A percentile compares a stretch with the other conserved stretches of the same genome.
Conservation (phyloP, 2,797 vertebrate species). For the Hylomyscus alleni region DNA sequence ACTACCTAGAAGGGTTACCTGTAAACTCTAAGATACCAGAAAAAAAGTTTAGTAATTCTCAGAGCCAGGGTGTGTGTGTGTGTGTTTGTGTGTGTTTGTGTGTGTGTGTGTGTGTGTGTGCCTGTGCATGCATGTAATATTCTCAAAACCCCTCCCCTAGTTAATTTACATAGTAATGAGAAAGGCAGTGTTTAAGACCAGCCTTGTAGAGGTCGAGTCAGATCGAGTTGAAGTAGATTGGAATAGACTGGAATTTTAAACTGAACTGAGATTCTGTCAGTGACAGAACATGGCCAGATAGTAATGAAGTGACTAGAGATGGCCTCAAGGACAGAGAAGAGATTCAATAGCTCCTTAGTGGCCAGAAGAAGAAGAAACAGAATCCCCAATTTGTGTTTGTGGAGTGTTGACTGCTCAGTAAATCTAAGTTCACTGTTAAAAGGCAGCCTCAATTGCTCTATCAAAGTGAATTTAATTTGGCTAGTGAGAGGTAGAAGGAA, state of each 20-base stretch:
- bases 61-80: neutral
- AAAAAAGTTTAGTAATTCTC: constrained; percentile 1
- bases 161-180: neutral
- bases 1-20: neutral
- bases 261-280: neutral
- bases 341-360: neutral
- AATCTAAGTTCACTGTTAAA: neutral
- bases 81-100: neutral
- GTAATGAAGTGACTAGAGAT: neutral
- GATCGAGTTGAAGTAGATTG: neutral
- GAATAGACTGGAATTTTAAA: constrained; percentile 14
- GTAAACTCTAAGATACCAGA: neutral
- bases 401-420: neutral
- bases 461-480: neutral
- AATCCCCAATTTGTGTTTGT: neutral
- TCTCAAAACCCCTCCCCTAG: neutral
- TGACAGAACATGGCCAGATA: neutral
- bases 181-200: neutral
- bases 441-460: neutral
- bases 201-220: neutral
- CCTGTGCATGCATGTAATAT: neutral
- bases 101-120: neutral
- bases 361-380: neutral
- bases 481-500: neutral
- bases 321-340: neutral